phyloP scores from a whole-genome alignment of 2,888 invertebrate species.

The Unio pictorum region DNA sequence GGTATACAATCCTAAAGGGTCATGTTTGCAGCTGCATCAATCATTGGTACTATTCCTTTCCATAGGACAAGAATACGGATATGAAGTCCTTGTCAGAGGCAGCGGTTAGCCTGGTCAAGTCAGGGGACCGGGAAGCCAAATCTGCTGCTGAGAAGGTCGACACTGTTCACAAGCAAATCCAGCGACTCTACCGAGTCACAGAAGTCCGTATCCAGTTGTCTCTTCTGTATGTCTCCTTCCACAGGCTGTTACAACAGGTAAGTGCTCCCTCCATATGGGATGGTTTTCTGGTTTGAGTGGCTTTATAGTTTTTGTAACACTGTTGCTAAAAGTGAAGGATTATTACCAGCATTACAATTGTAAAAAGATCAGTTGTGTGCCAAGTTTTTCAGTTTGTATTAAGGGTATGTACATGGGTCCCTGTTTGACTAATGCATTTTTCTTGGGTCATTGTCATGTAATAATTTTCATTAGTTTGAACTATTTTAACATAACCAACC shows the following conservation, averaged over 20 bases:
- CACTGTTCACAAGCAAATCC: conserved; percentile 66
- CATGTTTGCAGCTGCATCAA: neutral
- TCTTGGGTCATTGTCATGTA: no score
- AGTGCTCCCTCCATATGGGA: conserved; percentile 6
- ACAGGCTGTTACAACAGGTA: conserved; percentile 79
- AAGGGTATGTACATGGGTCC: no score
- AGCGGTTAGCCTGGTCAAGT: conserved; percentile 78
- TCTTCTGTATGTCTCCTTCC: conserved; percentile 81
- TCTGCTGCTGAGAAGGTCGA: conserved; percentile 66
- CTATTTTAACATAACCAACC: no score
- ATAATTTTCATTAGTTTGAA: no score
- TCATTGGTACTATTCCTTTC: conserved; percentile 16
- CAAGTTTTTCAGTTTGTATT: no score
- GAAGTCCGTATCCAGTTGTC: conserved; percentile 78
- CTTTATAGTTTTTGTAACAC: neutral
- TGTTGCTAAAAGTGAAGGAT: no score
- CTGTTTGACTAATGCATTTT: no score
- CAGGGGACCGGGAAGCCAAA: conserved; percentile 76
- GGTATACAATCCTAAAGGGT: neutral
- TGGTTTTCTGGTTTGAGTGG: neutral
- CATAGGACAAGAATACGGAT: conserved; percentile 72
- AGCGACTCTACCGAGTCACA: conserved; percentile 66
- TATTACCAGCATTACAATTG: no score
- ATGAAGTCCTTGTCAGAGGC: conserved; percentile 79
- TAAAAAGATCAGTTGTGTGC: no score